Base-by-base conservation (phyloP, 2,888 invertebrate genomes). In the Cantharis rustica region DNA sequence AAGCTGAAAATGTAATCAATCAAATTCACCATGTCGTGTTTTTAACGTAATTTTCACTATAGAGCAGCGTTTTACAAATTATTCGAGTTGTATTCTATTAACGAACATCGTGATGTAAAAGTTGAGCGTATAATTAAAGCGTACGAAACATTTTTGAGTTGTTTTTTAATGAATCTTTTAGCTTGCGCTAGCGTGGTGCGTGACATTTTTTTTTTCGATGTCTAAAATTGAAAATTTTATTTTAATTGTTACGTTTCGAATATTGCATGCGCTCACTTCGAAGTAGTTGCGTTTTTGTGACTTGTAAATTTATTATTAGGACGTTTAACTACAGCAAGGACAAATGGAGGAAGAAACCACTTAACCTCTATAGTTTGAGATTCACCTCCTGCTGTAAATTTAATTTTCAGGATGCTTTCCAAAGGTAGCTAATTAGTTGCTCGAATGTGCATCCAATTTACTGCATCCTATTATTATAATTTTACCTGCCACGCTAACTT, bases 61-160 rank as follows among this genome's bases (percentile, higher is more conserved):
- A 73, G 68, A 73, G 61, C 20, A 20, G 13, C 62, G 68, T 68
- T 72, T 66, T 72, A 72, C 68, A 62, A 68, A 69, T 68, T 61
- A 68, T 61, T 69, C 73, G 69, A 68, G 72, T 66, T 66, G 64
- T 72, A 73, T 68, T 73, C 73, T 73, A 68, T 73, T 73, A 73
- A 61, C 62, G 26, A 62, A 68, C 62, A 66, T 68, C 73, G 73
- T 72, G 68, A 64, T 62, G 62, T 17, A 20, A 66, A 68, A 66
- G 64, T 64, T 71, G 31, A 72, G 27, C 69, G 69, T 73, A 20
- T 69, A 73, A 73, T 73, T 73, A 73, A 72, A 69, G 64, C 17
- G 73, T 68, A 73, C 68, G 62, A 68, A 68, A 73, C 73, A 73
- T 61, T 69, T 73, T 68, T 61, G 68, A 61, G 16, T 66, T 64